phyloP scores from a whole-genome alignment of 2,797 vertebrate species.

The Distichodus sexfasciatus region DNA sequence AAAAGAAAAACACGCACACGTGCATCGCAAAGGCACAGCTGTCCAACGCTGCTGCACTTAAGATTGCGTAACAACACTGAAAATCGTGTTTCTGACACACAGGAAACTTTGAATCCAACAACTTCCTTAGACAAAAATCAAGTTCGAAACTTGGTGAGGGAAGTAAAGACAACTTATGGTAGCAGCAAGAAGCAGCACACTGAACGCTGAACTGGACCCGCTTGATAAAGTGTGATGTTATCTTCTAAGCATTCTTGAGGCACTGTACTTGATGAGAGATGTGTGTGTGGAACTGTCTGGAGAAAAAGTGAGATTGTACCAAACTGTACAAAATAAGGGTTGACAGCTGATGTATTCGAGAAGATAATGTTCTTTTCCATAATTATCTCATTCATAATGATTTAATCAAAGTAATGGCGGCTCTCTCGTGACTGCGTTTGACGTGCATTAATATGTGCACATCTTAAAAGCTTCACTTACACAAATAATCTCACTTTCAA shows the following conservation, averaged over 20 bases:
- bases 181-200: background rate
- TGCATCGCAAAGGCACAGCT: background rate
- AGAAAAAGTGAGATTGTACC: background rate
- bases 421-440: background rate
- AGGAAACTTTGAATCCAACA: conserved; percentile 6
- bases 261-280: background rate
- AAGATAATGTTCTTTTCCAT: too few species aligned
- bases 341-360: background rate
- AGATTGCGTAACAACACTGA: background rate
- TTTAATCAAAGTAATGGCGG: background rate
- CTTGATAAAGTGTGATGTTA: background rate
- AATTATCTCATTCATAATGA: background rate
- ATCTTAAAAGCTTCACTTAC: background rate
- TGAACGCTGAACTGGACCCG: background rate
- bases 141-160: conserved; percentile 8
- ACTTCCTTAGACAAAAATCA: conserved; percentile 11
- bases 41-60: background rate
- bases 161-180: conserved; percentile 3
- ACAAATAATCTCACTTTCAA: background rate
- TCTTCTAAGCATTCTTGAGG: background rate
- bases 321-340: background rate
- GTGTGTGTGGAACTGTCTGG: background rate
- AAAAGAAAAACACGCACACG: background rate
- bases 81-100: conserved; percentile 8
- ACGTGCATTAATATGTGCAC: background rate